These are phyloP conservation scores for Sphaeramia orbicularis DNA, from an alignment of 2,797 vertebrate genomes.

Conservation along the genomic window DNA sequence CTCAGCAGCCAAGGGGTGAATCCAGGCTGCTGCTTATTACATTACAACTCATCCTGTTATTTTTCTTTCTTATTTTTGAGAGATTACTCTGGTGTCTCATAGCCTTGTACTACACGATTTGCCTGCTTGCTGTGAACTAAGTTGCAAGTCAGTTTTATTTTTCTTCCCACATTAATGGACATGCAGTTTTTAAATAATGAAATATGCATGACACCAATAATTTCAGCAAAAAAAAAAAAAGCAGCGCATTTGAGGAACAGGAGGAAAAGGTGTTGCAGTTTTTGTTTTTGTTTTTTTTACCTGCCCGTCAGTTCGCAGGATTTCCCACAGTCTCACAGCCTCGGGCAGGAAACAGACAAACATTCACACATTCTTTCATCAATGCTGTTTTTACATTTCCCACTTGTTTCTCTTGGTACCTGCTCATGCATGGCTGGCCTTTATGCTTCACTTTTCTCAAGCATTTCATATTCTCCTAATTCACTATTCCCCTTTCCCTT, in stretches of 20 bases:
- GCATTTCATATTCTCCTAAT: constrained; percentile 44
- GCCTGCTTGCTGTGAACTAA: background rate
- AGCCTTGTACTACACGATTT: background rate
- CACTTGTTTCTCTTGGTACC: constrained; percentile 43
- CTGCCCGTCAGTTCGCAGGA: constrained; percentile 54
- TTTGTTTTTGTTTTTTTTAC: constrained; percentile 20
- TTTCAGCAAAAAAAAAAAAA: constrained; percentile 39
- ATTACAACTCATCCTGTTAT: constrained; percentile 10
- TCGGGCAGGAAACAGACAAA: constrained; percentile 51
- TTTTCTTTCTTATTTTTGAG: constrained; percentile 14
- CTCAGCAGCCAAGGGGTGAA: constrained; percentile 39
- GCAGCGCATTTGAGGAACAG: constrained; percentile 43
- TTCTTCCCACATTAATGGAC: constrained; percentile 27
- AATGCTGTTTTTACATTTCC: constrained; percentile 42
- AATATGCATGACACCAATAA: constrained; percentile 33
- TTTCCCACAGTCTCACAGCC: constrained; percentile 46
- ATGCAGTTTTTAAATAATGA: constrained; percentile 30
- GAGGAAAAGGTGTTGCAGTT: constrained; percentile 43
- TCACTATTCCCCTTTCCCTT: constrained; percentile 56
- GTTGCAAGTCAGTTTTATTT: constrained; percentile 6
- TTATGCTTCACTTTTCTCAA: constrained; percentile 53
- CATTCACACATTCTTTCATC: constrained; percentile 55
- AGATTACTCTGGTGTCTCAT: constrained; percentile 12
- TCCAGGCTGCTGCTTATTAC: constrained; percentile 18
- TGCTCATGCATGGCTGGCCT: constrained; percentile 37